Evolutionary conservation across 1,140 invertebrate genomes (phyloP).

Genomic region (Cecropterus lyciades): DNA sequence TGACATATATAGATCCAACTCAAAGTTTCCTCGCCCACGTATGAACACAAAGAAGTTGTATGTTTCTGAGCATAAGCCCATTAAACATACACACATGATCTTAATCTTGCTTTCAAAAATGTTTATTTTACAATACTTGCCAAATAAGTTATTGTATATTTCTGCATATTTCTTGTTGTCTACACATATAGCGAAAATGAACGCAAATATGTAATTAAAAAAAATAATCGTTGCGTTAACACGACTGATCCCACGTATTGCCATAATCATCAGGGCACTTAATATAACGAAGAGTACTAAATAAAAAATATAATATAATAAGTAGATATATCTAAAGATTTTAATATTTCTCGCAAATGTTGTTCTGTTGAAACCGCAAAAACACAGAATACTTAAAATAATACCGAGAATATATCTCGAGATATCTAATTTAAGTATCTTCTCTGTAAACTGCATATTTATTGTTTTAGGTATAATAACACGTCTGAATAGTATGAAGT

Average conservation of each 20-base stretch:
- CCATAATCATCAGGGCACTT: neutral
- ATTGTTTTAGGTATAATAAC: neutral
- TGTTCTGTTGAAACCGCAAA: neutral
- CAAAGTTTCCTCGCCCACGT: neutral
- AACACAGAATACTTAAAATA: neutral
- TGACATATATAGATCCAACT: neutral
- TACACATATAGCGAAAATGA: neutral
- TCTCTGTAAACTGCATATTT: neutral
- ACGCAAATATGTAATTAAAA: neutral
- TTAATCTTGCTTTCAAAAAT: neutral
- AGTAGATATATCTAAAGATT: neutral
- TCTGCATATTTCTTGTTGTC: neutral
- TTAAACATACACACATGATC: neutral
- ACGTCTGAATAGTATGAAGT: neutral
- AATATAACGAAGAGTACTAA: neutral
- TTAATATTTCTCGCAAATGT: neutral
- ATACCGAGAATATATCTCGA: neutral
- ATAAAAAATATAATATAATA: neutral
- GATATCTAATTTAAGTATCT: neutral
- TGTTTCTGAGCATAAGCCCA: neutral
- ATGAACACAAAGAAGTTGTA: neutral
- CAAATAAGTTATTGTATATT: neutral
- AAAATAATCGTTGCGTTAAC: neutral
- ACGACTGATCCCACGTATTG: neutral
- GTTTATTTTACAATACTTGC: neutral